Conservation (phyloP, 2,797 vertebrate species). For the Peromyscus melanophrys region DNA sequence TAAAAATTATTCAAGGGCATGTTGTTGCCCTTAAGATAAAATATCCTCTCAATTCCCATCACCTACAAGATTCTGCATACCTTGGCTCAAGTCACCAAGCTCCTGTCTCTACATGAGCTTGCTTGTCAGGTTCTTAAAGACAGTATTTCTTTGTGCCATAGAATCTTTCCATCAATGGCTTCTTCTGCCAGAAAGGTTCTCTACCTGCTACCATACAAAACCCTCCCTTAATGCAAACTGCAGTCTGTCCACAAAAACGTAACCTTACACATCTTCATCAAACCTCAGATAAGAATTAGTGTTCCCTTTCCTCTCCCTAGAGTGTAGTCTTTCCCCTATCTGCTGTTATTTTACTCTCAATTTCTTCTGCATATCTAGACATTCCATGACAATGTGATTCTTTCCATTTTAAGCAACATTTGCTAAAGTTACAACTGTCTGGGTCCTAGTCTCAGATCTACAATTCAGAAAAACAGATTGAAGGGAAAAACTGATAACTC, state of each 20-base stretch:
- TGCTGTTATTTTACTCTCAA: background rate
- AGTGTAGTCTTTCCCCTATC: background rate
- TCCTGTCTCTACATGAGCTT: background rate
- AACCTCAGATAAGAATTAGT: background rate
- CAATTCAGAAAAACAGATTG: background rate
- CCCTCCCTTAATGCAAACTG: background rate
- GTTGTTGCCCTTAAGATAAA: background rate
- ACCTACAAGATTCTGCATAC: background rate
- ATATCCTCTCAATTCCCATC: background rate
- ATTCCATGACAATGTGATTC: background rate
- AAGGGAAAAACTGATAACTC: background rate
- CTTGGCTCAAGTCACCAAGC: background rate
- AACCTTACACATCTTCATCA: background rate
- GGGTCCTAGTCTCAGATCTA: background rate
- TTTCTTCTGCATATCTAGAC: background rate
- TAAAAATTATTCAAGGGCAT: conserved; percentile 14
- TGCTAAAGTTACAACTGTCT: background rate
- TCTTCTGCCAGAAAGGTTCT: background rate
- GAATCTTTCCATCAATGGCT: background rate
- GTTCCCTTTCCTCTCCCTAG: background rate
- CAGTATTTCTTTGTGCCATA: background rate
- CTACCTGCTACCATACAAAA: background rate
- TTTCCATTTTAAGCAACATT: conserved; percentile 18
- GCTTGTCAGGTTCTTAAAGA: background rate
- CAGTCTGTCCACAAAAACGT: background rate